Evolutionary conservation across 2,888 invertebrate genomes (phyloP).

Genomic region (Amphimallon solstitiale): DNA sequence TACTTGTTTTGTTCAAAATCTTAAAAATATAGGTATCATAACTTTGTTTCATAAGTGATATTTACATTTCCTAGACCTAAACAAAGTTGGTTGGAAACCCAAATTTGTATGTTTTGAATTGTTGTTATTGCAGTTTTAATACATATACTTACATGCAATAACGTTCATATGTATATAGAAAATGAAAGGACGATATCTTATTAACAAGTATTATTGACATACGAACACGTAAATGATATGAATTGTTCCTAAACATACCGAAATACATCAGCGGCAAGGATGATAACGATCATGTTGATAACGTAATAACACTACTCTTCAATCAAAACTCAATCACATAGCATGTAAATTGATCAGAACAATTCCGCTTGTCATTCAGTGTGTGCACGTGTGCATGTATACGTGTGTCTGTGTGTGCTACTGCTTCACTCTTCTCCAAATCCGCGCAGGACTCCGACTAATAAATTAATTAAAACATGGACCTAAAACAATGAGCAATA

Average conservation of each 20-base stretch:
- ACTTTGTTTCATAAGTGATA: too few relatives aligned
- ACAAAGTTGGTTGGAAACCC: too few relatives aligned
- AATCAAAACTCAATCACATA: conserved; percentile 20
- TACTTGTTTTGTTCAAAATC: too few relatives aligned
- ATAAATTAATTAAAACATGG: conserved; percentile 27
- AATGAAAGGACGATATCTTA: conserved; percentile 9
- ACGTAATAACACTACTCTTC: conserved; percentile 28
- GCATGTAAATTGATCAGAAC: conserved; percentile 24
- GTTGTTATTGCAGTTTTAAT: too few relatives aligned
- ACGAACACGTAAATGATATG: conserved; percentile 22
- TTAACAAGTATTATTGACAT: conserved; percentile 11
- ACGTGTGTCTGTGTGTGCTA: too few relatives aligned
- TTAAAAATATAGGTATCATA: too few relatives aligned
- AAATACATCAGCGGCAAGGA: conserved; percentile 6
- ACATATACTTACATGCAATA: too few relatives aligned
- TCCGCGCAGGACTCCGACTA: conserved; percentile 4
- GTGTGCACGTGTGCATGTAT: background rate
- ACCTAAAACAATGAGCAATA: conserved; percentile 14
- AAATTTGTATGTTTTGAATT: too few relatives aligned
- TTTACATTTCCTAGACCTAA: too few relatives aligned
- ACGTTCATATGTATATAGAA: too few relatives aligned
- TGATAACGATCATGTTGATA: conserved; percentile 1
- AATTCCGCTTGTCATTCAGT: conserved; percentile 17
- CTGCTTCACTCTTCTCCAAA: conserved; percentile 5
- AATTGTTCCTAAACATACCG: conserved; percentile 3